These are phyloP conservation scores for Paramisgurnus dabryanus DNA, from an alignment of 2,113 vertebrate species.

Conservation along the genomic window DNA sequence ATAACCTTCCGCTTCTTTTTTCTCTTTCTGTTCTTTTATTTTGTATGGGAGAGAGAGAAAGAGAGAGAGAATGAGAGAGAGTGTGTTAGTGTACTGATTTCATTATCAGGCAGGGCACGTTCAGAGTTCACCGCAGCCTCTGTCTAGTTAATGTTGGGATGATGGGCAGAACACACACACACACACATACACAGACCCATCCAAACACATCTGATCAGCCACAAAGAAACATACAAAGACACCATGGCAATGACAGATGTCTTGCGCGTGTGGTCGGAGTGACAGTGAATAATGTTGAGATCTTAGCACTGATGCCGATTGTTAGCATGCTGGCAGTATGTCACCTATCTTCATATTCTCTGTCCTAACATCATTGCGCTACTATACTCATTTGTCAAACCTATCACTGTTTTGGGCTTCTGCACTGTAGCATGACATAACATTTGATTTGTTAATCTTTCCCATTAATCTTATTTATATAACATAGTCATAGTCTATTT, in stretches of 20 bases:
- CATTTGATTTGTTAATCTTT: background rate
- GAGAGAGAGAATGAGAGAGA: background rate
- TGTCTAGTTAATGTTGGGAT: constrained; percentile 55
- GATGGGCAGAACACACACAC: constrained; percentile 40
- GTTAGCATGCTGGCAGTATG: constrained; percentile 19
- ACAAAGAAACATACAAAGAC: constrained; percentile 34
- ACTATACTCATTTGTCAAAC: background rate
- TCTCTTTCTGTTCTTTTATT: constrained; percentile 21
- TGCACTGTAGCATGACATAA: background rate
- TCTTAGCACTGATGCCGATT: constrained; percentile 23
- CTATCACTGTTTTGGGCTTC: background rate
- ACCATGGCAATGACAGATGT: constrained; percentile 33
- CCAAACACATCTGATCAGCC: constrained; percentile 12
- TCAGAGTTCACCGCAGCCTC: constrained; percentile 51
- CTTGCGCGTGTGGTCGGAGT: constrained; percentile 17
- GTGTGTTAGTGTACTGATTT: constrained; percentile 7
- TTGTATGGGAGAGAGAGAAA: background rate
- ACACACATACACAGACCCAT: constrained; percentile 15
- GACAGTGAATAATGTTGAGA: constrained; percentile 27
- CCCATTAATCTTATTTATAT: background rate
- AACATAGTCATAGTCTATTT: background rate
- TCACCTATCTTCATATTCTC: constrained; percentile 13
- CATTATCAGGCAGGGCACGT: constrained; percentile 55
- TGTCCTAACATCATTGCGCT: constrained; percentile 13
- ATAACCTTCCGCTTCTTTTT: constrained; percentile 8